Conservation (phyloP, 2,113 vertebrate species). For the Labeo rohita region DNA sequence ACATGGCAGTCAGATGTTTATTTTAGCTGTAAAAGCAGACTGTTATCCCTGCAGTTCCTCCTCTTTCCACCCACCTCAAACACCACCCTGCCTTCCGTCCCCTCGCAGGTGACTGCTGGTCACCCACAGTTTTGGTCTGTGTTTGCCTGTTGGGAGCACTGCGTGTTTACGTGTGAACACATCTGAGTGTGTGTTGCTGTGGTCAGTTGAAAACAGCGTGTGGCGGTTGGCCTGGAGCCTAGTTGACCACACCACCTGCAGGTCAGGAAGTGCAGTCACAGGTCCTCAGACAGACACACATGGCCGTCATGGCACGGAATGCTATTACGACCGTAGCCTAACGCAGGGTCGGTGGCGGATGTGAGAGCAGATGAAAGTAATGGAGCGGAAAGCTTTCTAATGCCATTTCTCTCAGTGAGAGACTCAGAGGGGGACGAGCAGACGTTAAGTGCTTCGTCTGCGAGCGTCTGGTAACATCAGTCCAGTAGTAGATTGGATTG, state of each 20-base stretch:
- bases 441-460: constrained; percentile 41
- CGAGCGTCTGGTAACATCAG: constrained; percentile 18
- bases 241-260: constrained; percentile 38
- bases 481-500: constrained; percentile 11
- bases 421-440: constrained; percentile 33
- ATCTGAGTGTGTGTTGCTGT: constrained; percentile 15
- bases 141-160: neutral
- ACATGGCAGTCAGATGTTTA: constrained; percentile 47
- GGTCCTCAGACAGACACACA: constrained; percentile 36
- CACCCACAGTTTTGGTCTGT: constrained; percentile 40
- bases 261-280: constrained; percentile 27
- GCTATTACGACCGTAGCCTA: constrained; percentile 24
- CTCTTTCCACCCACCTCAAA: constrained; percentile 36
- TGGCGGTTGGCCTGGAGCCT: constrained; percentile 11
- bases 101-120: constrained; percentile 57
- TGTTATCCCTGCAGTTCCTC: constrained; percentile 22
- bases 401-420: constrained; percentile 40
- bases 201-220: constrained; percentile 23
- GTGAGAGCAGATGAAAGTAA: constrained; percentile 36
- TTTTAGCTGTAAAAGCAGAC: constrained; percentile 45
- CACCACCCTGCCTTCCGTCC: constrained; percentile 31
- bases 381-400: constrained; percentile 47
- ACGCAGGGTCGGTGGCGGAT: constrained; percentile 32
- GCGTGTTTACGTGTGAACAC: constrained; percentile 12
- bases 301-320: neutral